Base-by-base conservation (phyloP, 1,140 invertebrate genomes). In the Diabrotica virgifera region DNA sequence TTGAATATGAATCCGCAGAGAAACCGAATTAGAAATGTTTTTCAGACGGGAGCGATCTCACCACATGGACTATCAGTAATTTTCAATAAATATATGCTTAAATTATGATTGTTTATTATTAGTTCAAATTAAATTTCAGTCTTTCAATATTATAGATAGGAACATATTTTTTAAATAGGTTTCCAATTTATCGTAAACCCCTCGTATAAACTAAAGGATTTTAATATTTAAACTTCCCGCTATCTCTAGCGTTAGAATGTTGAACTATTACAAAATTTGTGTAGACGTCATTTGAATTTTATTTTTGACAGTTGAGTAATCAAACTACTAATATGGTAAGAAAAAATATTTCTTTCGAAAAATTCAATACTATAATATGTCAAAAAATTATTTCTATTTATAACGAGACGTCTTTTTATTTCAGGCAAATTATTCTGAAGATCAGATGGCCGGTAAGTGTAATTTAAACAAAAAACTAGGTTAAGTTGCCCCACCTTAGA, bases 401-500 rank as follows among this genome's bases (percentile, higher is more conserved):
- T 36, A 14, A 37, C 6, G 24, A n/a, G 11, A 59, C 36, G 13
- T 55, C 63, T 66, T 74, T 65, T 81, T 75, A 66, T 89, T 87
- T 63, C 85, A 94, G 92, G 90, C 89, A 77, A 90, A 90, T 74
- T 93, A 93, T 80, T 88, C 89, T 38, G 93, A 95, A 83, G 92
- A 95, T 84, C 92, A 94, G 83, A 87, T 94, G 80, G 88, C 90
- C 77, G 92, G 92, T 94, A 84, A 91, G 90, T 88, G 71, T 77
- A 77, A 69, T 72, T 63, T 64, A 69, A 53, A 70, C 62, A 70
- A 65, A 70, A 74, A 78, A 79, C 64, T 80, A 77, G 78, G 76
- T 68, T 79, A 75, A 66, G 66, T 74, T 68, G 71, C 75, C 73
- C 76, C 71, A 73, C 79, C 81, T 81, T 72, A 36, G 24, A 24